A percentile compares a stretch with the other conserved stretches of the same genome.
Evolutionary conservation across 2,888 invertebrate genomes (phyloP).

Genomic region (Caenorhabditis doughertyi): DNA sequence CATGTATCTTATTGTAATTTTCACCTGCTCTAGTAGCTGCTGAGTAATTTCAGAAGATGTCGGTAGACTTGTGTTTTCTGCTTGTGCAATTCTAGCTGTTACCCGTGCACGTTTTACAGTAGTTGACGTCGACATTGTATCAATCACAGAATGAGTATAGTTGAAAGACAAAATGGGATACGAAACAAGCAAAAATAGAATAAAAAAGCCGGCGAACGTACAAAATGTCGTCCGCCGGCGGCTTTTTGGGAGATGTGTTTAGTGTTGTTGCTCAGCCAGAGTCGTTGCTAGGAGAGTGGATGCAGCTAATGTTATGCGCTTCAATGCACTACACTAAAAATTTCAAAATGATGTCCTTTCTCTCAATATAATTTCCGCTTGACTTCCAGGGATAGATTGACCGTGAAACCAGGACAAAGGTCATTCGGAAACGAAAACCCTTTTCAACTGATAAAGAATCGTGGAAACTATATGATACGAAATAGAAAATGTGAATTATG

Average conservation of each 20-base stretch:
- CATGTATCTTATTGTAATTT: neutral
- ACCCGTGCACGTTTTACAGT: slow-evolving; percentile 61
- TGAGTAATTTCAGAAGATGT: slow-evolving; percentile 61
- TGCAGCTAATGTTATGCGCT: slow-evolving; percentile 46
- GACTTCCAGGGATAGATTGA: neutral
- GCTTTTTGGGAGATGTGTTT: slow-evolving; percentile 29
- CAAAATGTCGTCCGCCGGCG: slow-evolving; percentile 56
- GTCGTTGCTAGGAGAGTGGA: slow-evolving; percentile 49
- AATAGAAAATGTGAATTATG: neutral
- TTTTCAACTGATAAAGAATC: slow-evolving; percentile 38
- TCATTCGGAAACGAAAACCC: slow-evolving; percentile 31
- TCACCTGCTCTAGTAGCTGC: slow-evolving; percentile 55
- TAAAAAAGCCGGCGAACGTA: slow-evolving; percentile 51
- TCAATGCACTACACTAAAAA: slow-evolving; percentile 21
- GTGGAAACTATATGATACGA: slow-evolving; percentile 11
- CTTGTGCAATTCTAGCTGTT: slow-evolving; percentile 59
- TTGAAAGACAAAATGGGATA: slow-evolving; percentile 22
- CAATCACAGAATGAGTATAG: slow-evolving; percentile 2
- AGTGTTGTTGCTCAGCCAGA: slow-evolving; percentile 30
- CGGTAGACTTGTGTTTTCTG: slow-evolving; percentile 56
- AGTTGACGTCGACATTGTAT: slow-evolving; percentile 49
- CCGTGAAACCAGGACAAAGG: slow-evolving; percentile 38
- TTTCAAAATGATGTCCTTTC: slow-evolving; percentile 9
- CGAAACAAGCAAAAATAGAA: neutral
- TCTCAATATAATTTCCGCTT: neutral